These are phyloP conservation scores for Napeogenes sylphis DNA, from an alignment of 2,888 invertebrate genomes.

Conservation along the genomic window DNA sequence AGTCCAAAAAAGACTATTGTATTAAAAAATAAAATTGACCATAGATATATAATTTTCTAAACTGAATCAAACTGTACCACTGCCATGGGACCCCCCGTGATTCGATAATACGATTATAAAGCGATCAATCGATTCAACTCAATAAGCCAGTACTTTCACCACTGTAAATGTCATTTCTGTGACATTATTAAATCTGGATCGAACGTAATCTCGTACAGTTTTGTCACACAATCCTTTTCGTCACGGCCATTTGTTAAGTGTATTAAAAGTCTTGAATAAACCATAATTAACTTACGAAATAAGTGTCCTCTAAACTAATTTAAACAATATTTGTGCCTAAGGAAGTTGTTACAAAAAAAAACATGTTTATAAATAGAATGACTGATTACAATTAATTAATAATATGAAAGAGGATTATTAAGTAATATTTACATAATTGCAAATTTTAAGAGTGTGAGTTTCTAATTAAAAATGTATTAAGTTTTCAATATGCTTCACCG, in stretches of 20 bases:
- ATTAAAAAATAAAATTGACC: constrained; percentile 4
- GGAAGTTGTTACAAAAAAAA: too few species aligned
- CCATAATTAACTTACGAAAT: too few species aligned
- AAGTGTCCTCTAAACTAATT: too few species aligned
- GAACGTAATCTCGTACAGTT: constrained; percentile 54
- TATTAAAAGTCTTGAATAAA: constrained; percentile 10
- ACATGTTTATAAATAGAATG: too few species aligned
- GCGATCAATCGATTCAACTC: constrained; percentile 60
- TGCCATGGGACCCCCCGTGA: constrained; percentile 54
- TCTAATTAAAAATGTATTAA: too few species aligned
- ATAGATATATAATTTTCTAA: constrained; percentile 12
- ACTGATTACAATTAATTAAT: too few species aligned
- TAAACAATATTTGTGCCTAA: too few species aligned
- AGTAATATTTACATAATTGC: too few species aligned
- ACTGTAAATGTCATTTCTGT: constrained; percentile 65
- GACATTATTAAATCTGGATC: constrained; percentile 62
- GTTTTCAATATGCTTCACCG: too few species aligned
- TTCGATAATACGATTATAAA: constrained; percentile 62
- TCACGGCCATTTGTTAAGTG: constrained; percentile 48
- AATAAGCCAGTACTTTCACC: constrained; percentile 69
- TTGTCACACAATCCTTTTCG: constrained; percentile 57
- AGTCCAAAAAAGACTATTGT: not conserved
- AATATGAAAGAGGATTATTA: too few species aligned
- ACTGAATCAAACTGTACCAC: constrained; percentile 2
- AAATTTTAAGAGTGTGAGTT: too few species aligned